Evolutionary conservation across 2,113 vertebrate genomes (phyloP), one percentile per base, ranked within the genome.

Genomic region (Lanius ludovicianus): DNA sequence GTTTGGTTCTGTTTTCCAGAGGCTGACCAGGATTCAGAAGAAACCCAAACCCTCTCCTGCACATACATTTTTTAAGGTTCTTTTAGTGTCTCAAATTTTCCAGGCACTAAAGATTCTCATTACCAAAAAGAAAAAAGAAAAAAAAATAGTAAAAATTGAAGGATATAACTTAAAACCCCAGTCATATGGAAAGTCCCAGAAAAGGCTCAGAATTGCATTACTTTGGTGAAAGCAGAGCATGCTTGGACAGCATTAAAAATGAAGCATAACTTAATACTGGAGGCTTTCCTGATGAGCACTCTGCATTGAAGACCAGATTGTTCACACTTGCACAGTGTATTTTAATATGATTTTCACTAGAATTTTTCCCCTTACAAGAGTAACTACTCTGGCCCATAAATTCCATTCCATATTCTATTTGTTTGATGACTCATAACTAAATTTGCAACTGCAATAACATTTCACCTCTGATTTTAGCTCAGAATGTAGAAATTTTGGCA

Each of bases 1-100:
- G 95, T 97, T 96, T 97, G 96, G 64, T 96, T 93, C 92, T 93
- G 52, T 93, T 96, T 96, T 94, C 88, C 95, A 92, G 82, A 86
- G 49, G 71, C 90, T 93, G 93, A 93, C 80, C 65, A 88, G 93
- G 60, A 95, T 56, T 89, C 83, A 75, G 60, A 93, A 92, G 88
- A 95, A 94, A 92, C 20, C 69, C 73, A 94, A 95, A 84, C 44
- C 65, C 69, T 81, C 57, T 90, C 20, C 80, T 84, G 56, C 62
- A 60, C 92, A 94, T 86, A 94, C 71, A 80, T 88, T 95, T 93
- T 94, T 94, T 33, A 11, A 56, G 68, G 57, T 84, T 88, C 77
- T 50, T 95, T 81, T 18, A 93, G 28, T 20, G 44, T 75, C 83
- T 96, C 95, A 93, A 5, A 69, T 95, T 95, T 96, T 96, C 96